Evolutionary conservation across 2,113 vertebrate genomes (phyloP).

Genomic region (Callipepla squamata): DNA sequence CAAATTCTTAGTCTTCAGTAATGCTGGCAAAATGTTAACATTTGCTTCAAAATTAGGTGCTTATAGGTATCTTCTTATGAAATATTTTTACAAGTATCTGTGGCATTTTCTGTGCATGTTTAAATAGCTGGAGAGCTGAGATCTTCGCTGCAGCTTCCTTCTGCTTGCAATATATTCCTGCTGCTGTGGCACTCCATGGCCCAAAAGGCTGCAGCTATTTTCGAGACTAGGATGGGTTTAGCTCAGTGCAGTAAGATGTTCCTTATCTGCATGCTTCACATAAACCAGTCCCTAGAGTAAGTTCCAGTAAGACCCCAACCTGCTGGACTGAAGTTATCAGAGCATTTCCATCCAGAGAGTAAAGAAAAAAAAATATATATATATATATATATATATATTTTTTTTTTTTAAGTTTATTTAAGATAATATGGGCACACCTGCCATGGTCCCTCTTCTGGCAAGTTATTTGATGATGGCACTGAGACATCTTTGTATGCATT

Average conservation of each 20-base stretch:
- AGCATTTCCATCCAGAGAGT: neutral
- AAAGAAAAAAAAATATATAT: neutral
- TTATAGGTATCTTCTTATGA: neutral
- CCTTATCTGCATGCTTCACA: neutral
- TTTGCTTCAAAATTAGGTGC: neutral
- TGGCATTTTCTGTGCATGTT: neutral
- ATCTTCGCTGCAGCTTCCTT: neutral
- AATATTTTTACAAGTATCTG: neutral
- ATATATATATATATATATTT: neutral
- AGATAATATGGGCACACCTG: neutral
- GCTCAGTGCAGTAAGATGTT: neutral
- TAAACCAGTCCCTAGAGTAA: neutral
- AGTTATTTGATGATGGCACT: neutral
- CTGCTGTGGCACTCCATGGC: rapidly evolving
- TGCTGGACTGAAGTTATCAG: neutral
- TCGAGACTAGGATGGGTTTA: neutral
- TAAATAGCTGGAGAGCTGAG: neutral
- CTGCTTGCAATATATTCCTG: no score
- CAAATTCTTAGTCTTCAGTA: neutral
- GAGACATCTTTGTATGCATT: neutral
- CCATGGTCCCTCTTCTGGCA: neutral
- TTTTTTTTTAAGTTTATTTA: neutral
- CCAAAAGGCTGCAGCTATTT: neutral
- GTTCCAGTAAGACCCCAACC: neutral
- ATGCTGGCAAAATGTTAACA: neutral